phyloP scores from a whole-genome alignment of 2,888 invertebrate species.

The Pterobdella sp. region DNA sequence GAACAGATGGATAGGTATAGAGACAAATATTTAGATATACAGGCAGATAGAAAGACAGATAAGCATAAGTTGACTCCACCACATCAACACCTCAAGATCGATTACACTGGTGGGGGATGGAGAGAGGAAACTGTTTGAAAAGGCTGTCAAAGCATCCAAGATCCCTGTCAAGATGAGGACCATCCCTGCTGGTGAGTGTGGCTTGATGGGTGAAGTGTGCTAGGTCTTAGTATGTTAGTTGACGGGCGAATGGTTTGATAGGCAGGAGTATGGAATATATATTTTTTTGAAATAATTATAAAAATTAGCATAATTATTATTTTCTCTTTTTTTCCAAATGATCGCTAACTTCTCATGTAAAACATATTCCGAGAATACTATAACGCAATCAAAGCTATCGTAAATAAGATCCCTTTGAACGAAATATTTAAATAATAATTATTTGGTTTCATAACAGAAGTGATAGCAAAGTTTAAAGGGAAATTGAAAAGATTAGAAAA shows the following conservation, averaged over 20 bases:
- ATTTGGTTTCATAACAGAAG: conserved; percentile 21
- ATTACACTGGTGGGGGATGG: conserved; percentile 88
- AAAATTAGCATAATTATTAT: no score
- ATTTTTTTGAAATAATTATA: no score
- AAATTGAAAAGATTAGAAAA: conserved; percentile 58
- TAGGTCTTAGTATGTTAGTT: neutral
- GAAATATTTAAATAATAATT: neutral
- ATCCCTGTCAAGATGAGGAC: conserved; percentile 78
- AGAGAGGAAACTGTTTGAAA: conserved; percentile 81
- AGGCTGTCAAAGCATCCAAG: conserved; percentile 75
- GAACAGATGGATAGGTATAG: neutral
- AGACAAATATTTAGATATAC: neutral
- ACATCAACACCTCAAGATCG: conserved; percentile 54
- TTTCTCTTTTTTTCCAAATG: no score
- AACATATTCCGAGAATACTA: no score
- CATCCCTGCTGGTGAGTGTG: conserved; percentile 61
- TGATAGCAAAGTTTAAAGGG: conserved; percentile 28
- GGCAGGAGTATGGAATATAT: no score
- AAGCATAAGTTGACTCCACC: neutral
- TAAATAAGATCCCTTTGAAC: neutral
- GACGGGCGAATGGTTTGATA: neutral
- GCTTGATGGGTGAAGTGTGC: no score
- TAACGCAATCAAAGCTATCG: no score
- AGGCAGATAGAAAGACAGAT: neutral
- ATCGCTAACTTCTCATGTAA: no score